Base-by-base conservation (phyloP, 53 echinoderm and acorn worm genomes). In the Hippasteria phrygiana region DNA sequence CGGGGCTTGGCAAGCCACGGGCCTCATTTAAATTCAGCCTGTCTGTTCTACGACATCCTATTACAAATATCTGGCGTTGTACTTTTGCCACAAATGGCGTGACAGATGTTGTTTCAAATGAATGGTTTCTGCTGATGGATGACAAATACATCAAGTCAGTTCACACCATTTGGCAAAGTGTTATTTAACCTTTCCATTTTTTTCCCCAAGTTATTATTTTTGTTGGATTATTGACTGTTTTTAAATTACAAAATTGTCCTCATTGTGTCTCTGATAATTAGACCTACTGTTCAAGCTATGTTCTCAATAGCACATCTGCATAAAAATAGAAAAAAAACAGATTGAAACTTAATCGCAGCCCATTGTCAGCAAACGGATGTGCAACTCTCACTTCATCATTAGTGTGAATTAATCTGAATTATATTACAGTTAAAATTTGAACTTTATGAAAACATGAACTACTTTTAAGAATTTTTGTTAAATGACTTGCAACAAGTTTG, bases 91-190 rank as follows among this genome's bases (percentile, higher is more conserved):
- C 73, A 73, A 43, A 41, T 73, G 73, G 4, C 18, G 73, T 73
- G 73, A 73, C 73, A 73, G 73, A 73, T 73, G 73, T 73, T 73
- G 22, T 26, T 14, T 42, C 42, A 73, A 41, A 73, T 42, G 41
- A 73, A 41, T 36, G 37, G 16, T 10, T 73, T 73, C 14, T 42
- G 41, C 43, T 43, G 24, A 43, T 4, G 40, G 43, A 73, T 22
- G 41, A 42, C 73, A 42, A 73, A 73, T 42, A 33, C 24, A 40
- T 42, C 41, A 4, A 73, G 20, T 40, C 7, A 42, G 20, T 73
- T 42, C 73, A 73, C 41, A 73, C 5, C 5, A 2, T 48, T 48
- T 8, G 4, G 12, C 2, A 10, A 36, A 24, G 26, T 59, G 59
- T 59, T 59, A 24, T 59, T 59, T 59, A 26, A 59, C 8, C 26